Evolutionary conservation across 2,113 vertebrate species (phyloP).

Genomic region (Sula dactylatra): DNA sequence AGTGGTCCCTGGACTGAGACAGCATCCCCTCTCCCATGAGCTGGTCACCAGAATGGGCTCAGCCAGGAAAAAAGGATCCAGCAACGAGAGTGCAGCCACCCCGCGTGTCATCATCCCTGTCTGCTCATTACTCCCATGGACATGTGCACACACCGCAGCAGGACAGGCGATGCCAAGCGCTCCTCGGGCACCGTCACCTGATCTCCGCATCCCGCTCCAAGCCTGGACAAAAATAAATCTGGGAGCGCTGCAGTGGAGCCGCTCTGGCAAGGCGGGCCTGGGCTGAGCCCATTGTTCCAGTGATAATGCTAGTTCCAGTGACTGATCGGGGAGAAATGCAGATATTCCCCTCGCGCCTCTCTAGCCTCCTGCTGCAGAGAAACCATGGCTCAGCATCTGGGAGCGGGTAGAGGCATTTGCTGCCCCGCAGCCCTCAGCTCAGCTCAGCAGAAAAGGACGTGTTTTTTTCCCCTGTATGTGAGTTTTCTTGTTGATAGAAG

Average conservation of each 20-base stretch:
- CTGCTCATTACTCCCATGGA: background rate
- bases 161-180: background rate
- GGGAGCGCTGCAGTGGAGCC: background rate
- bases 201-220: background rate
- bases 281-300: constrained; percentile 12
- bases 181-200: constrained; percentile 13
- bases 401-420: background rate
- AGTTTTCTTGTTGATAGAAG: background rate
- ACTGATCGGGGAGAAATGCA: background rate
- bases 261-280: background rate
- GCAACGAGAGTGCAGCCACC: accelerated
- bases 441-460: background rate
- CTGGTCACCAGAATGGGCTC: background rate
- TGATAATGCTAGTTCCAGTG: background rate
- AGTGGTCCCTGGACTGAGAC: background rate
- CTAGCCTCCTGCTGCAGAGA: background rate
- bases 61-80: background rate
- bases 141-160: background rate
- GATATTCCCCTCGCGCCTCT: background rate
- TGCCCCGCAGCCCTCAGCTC: background rate
- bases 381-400: background rate
- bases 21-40: accelerated
- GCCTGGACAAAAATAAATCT: constrained; percentile 2
- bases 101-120: background rate
- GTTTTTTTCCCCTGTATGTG: accelerated